Conservation (phyloP, 2,113 vertebrate species). For the Trematocara macrostoma region DNA sequence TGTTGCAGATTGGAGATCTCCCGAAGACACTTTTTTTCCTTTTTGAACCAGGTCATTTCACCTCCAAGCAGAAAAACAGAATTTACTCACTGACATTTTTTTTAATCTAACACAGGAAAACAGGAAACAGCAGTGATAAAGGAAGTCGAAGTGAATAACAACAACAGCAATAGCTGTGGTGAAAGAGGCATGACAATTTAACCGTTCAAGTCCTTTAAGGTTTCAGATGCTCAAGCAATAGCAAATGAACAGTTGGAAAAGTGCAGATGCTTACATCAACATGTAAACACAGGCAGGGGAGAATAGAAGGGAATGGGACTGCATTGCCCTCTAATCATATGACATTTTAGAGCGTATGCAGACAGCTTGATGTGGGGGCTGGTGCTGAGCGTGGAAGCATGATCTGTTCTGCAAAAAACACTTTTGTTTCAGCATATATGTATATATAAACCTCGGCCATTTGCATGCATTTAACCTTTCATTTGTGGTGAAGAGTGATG, state of each 20-base stretch:
- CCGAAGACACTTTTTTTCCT: background rate
- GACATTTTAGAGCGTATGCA: background rate
- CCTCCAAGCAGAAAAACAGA: background rate
- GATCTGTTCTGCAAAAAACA: background rate
- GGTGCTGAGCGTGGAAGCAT: background rate
- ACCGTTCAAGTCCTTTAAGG: background rate
- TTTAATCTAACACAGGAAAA: background rate
- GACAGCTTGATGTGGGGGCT: background rate
- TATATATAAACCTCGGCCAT: background rate
- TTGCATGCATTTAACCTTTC: background rate
- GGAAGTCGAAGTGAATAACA: slow-evolving; percentile 41
- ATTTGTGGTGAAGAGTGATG: background rate
- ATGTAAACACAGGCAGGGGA: background rate
- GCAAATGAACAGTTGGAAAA: background rate
- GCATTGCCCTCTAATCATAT: background rate
- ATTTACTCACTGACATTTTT: background rate
- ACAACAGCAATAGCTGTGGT: slow-evolving; percentile 23
- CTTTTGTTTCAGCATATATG: background rate
- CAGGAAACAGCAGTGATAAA: slow-evolving; percentile 52
- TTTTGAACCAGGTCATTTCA: background rate
- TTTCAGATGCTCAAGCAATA: background rate
- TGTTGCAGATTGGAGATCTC: background rate
- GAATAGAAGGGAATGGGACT: background rate
- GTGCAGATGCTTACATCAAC: background rate
- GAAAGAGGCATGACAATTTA: background rate